These are phyloP conservation scores for Pelodiscus sinensis DNA, from an alignment of 2,113 vertebrate genomes.

Conservation along the genomic window DNA sequence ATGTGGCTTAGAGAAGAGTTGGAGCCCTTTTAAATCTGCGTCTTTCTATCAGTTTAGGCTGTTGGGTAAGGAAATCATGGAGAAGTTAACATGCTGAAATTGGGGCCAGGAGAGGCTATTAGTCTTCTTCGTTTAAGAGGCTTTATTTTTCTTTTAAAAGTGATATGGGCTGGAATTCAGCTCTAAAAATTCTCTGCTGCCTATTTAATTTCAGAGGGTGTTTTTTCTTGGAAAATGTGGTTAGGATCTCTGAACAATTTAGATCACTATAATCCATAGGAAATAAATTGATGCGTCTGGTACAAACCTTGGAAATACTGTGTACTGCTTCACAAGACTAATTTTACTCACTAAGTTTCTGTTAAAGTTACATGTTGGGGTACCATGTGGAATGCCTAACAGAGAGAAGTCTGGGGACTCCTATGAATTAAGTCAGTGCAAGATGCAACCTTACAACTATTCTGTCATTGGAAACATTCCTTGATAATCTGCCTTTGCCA, in stretches of 20 bases:
- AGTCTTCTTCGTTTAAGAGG: neutral
- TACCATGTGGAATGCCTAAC: neutral
- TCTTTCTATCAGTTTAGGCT: neutral
- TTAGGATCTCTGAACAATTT: neutral
- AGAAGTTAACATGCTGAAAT: neutral
- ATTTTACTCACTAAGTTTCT: neutral
- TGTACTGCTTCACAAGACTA: neutral
- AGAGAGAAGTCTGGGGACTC: neutral
- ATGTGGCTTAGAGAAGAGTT: neutral
- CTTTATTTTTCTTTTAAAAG: neutral
- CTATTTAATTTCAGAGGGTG: neutral
- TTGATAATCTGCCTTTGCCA: slow-evolving; percentile 31
- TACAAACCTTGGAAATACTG: neutral
- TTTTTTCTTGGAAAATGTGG: neutral
- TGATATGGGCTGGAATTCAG: neutral
- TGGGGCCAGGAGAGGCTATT: neutral
- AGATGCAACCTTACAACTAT: neutral
- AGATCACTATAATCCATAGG: neutral
- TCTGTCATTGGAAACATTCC: neutral
- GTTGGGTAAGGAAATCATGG: neutral
- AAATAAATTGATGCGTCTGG: neutral
- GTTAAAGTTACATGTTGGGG: neutral
- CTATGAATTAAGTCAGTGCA: neutral
- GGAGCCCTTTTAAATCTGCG: neutral
- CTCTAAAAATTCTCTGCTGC: neutral